Evolutionary conservation across 2,888 invertebrate species (phyloP).

Genomic region (Tetheella fluctuosa): DNA sequence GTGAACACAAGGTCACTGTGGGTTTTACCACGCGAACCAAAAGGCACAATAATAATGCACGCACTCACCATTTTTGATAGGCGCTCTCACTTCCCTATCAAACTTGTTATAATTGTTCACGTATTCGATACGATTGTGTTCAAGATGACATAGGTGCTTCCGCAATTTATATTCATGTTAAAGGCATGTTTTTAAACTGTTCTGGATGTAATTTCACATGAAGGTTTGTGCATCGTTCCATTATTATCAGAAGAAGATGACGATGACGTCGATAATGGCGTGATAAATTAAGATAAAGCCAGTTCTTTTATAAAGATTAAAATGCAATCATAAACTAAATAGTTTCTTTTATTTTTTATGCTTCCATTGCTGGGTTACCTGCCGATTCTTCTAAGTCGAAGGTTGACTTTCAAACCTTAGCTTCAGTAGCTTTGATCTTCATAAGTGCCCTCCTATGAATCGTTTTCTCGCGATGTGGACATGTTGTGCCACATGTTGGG

Average conservation of each 20-base stretch:
- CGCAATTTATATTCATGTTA: not conserved
- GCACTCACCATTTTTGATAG: slow-evolving; percentile 4
- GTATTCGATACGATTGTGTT: not conserved
- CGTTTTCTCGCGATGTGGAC: too few species aligned
- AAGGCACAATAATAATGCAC: not conserved
- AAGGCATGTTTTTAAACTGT: not conserved
- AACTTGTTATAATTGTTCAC: slow-evolving; percentile 1
- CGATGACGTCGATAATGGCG: not conserved
- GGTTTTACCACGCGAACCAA: not conserved
- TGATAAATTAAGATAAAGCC: not conserved
- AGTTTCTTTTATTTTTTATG: too few species aligned
- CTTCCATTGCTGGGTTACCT: too few species aligned
- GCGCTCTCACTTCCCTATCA: slow-evolving; percentile 10
- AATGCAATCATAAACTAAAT: too few species aligned
- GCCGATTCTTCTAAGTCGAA: too few species aligned
- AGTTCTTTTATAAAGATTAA: not conserved
- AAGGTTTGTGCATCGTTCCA: not conserved
- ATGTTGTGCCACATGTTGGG: too few species aligned
- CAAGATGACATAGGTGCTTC: not conserved
- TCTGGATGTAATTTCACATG: not conserved
- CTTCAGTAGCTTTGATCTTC: too few species aligned
- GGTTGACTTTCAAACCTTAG: too few species aligned
- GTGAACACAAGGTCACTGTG: slow-evolving; percentile 5
- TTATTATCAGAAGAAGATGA: not conserved
- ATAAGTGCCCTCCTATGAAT: too few species aligned